A percentile compares a stretch with the other conserved stretches of the same genome.
Conservation (phyloP, 2,797 vertebrate genomes). For the Columba guinea region DNA sequence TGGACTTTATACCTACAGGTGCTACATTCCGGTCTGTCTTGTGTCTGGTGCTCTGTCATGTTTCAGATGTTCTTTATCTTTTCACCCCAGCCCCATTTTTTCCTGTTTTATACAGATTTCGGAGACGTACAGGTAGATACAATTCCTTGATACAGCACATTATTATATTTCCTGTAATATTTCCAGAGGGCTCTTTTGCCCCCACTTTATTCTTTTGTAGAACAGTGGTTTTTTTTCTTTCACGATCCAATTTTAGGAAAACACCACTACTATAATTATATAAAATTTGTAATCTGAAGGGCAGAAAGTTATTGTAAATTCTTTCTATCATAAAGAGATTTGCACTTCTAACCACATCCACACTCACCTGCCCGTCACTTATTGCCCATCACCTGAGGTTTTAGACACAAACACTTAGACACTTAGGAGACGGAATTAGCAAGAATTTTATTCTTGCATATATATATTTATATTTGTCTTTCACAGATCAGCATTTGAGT, state of each 20-base stretch:
- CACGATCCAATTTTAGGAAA: conserved; percentile 35
- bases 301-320: conserved; percentile 60
- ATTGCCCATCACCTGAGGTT: background rate
- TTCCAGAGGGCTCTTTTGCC: background rate
- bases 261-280: conserved; percentile 44
- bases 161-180: conserved; percentile 12
- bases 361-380: background rate
- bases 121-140: conserved; percentile 18
- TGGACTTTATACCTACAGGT: conserved; percentile 65
- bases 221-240: conserved; percentile 14
- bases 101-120: conserved; percentile 47
- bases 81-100: background rate
- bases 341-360: background rate
- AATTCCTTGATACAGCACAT: conserved; percentile 27
- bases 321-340: conserved; percentile 71
- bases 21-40: conserved; percentile 38
- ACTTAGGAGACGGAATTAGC: no score
- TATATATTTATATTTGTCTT: background rate
- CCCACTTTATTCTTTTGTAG: background rate
- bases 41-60: conserved; percentile 45
- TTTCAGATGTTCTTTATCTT: background rate
- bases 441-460: no score
- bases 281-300: conserved; percentile 56
- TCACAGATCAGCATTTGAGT: background rate
- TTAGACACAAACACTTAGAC: background rate